A percentile compares a stretch with the other conserved stretches of the same genome.
Evolutionary conservation across 2,113 vertebrate species (phyloP).

Genomic region (Channa maculata): DNA sequence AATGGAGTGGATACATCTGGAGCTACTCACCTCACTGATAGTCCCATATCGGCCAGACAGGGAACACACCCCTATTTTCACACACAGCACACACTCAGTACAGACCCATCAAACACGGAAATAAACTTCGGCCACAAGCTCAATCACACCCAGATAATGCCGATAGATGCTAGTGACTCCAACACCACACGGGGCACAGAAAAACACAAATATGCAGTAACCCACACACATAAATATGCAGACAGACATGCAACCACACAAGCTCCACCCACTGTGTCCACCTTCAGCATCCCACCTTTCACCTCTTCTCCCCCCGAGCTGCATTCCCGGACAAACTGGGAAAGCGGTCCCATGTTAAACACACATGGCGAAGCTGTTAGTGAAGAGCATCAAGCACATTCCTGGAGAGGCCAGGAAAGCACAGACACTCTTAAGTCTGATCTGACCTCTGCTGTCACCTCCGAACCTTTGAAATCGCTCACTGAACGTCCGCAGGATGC

Average conservation of each 20-base stretch:
- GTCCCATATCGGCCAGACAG: constrained; percentile 23
- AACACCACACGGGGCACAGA: background rate
- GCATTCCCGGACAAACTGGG: constrained; percentile 10
- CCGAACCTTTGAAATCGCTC: constrained; percentile 27
- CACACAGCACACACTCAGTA: background rate
- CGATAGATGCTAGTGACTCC: constrained; percentile 2
- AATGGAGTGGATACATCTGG: constrained; percentile 85
- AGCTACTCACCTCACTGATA: constrained; percentile 40
- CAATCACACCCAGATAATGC: constrained; percentile 1
- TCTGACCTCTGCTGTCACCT: constrained; percentile 29
- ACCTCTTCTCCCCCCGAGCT: constrained; percentile 8
- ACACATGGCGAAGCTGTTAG: constrained; percentile 2
- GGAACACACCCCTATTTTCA: constrained; percentile 57
- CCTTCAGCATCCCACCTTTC: background rate
- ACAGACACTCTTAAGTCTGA: constrained; percentile 22
- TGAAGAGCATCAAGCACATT: constrained; percentile 1
- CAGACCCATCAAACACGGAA: constrained; percentile 18
- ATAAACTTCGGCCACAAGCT: background rate
- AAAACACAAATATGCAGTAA: background rate
- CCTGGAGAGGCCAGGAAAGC: constrained; percentile 51
- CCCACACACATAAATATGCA: constrained; percentile 14
- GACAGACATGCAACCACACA: background rate
- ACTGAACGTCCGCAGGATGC: background rate
- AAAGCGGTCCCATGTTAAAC: background rate
- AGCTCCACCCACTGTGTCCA: background rate